Base-by-base conservation (phyloP, 2,797 vertebrate species). In the Chelidonichthys spinosus region DNA sequence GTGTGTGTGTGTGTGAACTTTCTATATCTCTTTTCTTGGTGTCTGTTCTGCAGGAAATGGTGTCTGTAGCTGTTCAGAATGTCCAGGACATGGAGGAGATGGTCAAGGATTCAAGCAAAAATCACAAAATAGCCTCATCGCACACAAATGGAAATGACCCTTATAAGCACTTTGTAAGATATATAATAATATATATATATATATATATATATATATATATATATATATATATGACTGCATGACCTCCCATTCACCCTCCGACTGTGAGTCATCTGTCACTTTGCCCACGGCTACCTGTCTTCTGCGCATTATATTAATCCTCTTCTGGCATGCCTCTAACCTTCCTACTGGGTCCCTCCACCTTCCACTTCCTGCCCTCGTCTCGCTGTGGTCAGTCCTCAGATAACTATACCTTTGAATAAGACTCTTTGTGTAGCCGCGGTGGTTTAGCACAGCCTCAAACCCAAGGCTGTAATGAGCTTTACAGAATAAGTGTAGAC, bases 101-200 rank as follows among this genome's bases (percentile, higher is more conserved):
- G 32, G 84, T 97, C 43, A 91, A 92, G 81, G 93, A 95, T 69
- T 84, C 90, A 65, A 93, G 93, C 0, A 90, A 92, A 62, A 88
- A 92, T 52, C 92, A 88, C 64, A 92, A 58, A 2, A 87, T 87
- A 5, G 83, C 75, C 54, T 89, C 67, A 7, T 85, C 90, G 8
- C 81, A 89, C 54, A 92, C 35, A 33, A 94, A 94, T 4, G 78
- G 81, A 55, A 90, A 87, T 25, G 92, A 95, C 68, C 95, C 93
- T 0, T 96, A 94, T 55, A 93, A 95, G 88, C 91, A 94, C 85
- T 96, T 96, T 94, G 98, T 99, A 91, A 97, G 97, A 47, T 96
- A n/a, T 49, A 35, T 25, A 25, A 25, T 25, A 25, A 25, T 25
- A n/a, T 25, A 25, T 25, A 25, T 25, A 25, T 25, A 25, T 25